Evolutionary conservation across 64 coral and sea anemone species (phyloP), one percentile per base, ranked within the genome.

Genomic region (Pocillopora damicornis): DNA sequence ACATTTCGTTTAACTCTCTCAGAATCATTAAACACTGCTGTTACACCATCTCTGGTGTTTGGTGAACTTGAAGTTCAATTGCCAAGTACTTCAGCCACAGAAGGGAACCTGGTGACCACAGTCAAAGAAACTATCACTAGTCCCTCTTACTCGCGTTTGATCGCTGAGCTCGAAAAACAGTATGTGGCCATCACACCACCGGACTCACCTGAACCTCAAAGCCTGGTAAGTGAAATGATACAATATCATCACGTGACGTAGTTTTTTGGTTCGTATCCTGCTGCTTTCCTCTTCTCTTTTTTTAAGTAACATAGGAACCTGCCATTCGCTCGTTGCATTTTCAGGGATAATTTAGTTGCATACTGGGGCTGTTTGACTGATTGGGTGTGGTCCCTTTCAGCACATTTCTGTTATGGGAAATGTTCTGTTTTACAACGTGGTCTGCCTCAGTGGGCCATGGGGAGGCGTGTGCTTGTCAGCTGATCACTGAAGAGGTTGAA

Each of bases 121-220:
- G 80, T 90, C 60, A 93, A 93, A 35, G 94, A 97, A 72, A 90
- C 94, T 59, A 65, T 97, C 35, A 90, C 94, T 13, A 78, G 90
- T 68, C 87, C 88, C 7, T 89, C 89, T n/a, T 42, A 87, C 76
- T 82, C 90, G 15, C 88, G 83, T 16, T 90, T 97, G 79, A 87
- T 97, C 38, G 94, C 94, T 15, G 94, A 97, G 63, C 91, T 97
- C 3, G 94, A 97, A 74, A 97, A 93, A 37, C 94, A 97, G 80
- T 97, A 97, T 12, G 94, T 97, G 34, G 94, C 94, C 3, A 97
- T 93, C 37, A 97, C 94, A 22, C 94, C 94, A 2, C 94, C 94
- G 12, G 88, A 92, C 60, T 97, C 94, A 1, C 94, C 94, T 59
- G 91, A 93, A 72, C 94, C 94, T 22, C 78, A 59, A 59, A 58